Evolutionary conservation across 1,140 invertebrate species (phyloP).

Genomic region (Lordiphosa mommai): DNA sequence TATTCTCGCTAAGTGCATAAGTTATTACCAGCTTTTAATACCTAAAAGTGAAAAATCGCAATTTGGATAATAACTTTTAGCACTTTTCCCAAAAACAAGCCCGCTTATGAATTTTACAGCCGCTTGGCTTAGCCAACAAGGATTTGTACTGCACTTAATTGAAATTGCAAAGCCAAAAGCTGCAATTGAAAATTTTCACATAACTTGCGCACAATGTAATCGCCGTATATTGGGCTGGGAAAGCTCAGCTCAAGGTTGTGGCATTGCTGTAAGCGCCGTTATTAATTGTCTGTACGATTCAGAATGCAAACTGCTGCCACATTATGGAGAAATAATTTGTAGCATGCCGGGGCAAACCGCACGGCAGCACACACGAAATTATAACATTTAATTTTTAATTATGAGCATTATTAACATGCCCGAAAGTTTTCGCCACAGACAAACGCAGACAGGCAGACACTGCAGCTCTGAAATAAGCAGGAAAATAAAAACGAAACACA

Average conservation of each 20-base stretch:
- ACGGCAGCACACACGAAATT: constrained; percentile 63
- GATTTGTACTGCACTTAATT: constrained; percentile 25
- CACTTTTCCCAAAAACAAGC: constrained; percentile 35
- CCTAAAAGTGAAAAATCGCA: constrained; percentile 11
- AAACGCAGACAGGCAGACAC: constrained; percentile 13
- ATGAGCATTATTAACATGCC: constrained; percentile 71
- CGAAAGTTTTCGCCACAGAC: constrained; percentile 60
- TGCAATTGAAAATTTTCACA: constrained; percentile 39
- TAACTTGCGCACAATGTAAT: constrained; percentile 1
- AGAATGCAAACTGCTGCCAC: constrained; percentile 23
- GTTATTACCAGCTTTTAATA: too few species aligned
- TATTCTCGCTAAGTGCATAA: too few species aligned
- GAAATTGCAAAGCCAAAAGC: not conserved
- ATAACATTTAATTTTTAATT: constrained; percentile 74
- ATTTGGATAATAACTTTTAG: not conserved
- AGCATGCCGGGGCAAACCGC: constrained; percentile 40
- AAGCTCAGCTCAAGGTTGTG: not conserved
- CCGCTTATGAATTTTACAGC: constrained; percentile 31
- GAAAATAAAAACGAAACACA: constrained; percentile 35
- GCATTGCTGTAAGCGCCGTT: constrained; percentile 1
- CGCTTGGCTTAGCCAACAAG: constrained; percentile 18
- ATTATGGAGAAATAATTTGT: constrained; percentile 33
- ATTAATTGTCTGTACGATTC: constrained; percentile 30
- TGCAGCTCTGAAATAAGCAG: constrained; percentile 44
- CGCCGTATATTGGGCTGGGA: not conserved